Conservation (phyloP, 2,113 vertebrate species). For the Pteronura brasiliensis region DNA sequence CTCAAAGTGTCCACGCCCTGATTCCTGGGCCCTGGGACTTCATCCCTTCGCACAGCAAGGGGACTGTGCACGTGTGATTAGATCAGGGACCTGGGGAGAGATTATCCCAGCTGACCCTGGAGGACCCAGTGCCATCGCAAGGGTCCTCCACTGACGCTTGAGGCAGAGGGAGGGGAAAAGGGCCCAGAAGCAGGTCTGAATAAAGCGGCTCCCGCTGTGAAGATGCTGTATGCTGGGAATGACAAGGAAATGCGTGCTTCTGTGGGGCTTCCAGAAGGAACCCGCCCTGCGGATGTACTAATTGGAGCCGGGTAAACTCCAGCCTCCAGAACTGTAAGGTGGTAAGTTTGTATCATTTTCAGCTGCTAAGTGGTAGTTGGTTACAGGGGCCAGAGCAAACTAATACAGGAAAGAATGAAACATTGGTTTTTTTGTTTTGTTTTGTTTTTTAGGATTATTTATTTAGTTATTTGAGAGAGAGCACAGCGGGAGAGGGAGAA, state of each 20-base stretch:
- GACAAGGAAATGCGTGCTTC: neutral
- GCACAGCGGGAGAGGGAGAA: no score
- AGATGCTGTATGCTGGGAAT: no score
- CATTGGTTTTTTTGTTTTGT: no score
- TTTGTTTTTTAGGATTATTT: no score
- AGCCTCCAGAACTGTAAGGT: neutral
- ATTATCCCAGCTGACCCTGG: neutral
- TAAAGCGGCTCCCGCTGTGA: no score
- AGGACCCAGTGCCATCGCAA: neutral
- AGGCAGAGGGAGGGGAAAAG: neutral
- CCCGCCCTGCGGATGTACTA: rapidly evolving
- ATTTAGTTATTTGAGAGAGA: no score
- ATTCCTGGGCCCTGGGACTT: neutral
- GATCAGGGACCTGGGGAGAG: no score
- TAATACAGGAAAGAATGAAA: neutral
- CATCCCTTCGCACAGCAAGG: no score
- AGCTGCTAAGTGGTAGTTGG: neutral
- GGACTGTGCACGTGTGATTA: neutral
- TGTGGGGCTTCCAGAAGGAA: neutral
- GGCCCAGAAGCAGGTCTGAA: neutral
- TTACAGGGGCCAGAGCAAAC: neutral
- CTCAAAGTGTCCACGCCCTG: neutral
- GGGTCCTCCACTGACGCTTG: rapidly evolving
- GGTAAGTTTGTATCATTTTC: neutral
- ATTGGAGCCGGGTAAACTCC: no score